A percentile compares a stretch with the other conserved stretches of the same genome.
These are phyloP conservation scores for Erpornis zantholeuca DNA, from an alignment of 2,113 vertebrate genomes.

Conservation along the genomic window DNA sequence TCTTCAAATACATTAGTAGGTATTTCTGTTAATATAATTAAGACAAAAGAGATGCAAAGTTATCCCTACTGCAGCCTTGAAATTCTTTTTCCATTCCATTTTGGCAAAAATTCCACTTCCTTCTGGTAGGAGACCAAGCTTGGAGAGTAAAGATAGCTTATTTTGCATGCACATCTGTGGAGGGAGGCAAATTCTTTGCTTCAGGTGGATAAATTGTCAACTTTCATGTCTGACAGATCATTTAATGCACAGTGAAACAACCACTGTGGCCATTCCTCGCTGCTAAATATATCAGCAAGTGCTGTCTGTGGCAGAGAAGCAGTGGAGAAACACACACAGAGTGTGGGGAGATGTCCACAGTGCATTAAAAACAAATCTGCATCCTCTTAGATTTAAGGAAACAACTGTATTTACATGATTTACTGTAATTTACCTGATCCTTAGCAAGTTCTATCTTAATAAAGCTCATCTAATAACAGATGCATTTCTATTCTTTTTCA, in stretches of 20 bases:
- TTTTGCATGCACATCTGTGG: not conserved
- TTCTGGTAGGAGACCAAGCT: not conserved
- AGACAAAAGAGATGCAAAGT: not conserved
- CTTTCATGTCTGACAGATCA: slow-evolving; percentile 42
- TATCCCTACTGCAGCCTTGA: not conserved
- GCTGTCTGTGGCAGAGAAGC: not conserved
- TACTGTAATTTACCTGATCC: slow-evolving; percentile 15
- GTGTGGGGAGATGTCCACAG: not conserved
- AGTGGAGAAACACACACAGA: not conserved
- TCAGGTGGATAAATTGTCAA: slow-evolving; percentile 27
- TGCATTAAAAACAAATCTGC: not conserved
- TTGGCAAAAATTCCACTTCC: slow-evolving; percentile 4
- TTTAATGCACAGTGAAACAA: slow-evolving; percentile 40
- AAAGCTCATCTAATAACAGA: slow-evolving; percentile 17
- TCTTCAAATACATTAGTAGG: not conserved
- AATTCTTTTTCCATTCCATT: not conserved
- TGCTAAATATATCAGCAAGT: not conserved
- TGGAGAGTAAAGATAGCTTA: not conserved
- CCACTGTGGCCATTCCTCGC: not conserved
- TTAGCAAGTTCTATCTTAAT: slow-evolving; percentile 21
- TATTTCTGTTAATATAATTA: not conserved
- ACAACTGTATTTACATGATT: not conserved
- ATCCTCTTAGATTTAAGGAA: slow-evolving; percentile 4
- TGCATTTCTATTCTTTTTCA: slow-evolving; percentile 31
- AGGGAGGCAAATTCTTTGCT: not conserved